Base-by-base conservation (phyloP, 1,140 invertebrate genomes). In the Microvelia longipes region DNA sequence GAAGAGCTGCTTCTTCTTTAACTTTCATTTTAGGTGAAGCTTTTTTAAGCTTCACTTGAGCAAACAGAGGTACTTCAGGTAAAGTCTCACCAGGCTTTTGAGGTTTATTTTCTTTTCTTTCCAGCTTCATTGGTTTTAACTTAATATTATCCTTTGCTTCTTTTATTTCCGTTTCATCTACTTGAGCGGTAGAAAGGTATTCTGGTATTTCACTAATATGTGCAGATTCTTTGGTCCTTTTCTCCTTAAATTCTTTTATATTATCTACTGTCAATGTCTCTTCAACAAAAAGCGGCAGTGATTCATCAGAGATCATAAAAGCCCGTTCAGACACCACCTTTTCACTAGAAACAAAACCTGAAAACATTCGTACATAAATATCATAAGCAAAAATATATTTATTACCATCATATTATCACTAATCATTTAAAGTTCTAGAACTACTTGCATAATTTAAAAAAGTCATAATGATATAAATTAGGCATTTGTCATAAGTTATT, bases 41-140 rank as follows among this genome's bases (percentile, higher is more conserved):
- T 78, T 88, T 89, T 74, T 85, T 88, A 63, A 88, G 78, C 80
- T 87, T 87, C 11, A 87, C 80, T 72, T 81, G 77, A 28, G 81
- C 83, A 73, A 87, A 88, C 71, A 84, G 82, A 28, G 82, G 81
- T 13, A 81, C 77, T 71, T 81, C 81, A 68, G 81, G 29, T 26
- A 71, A 67, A 11, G 65, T 71, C 28, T 74, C 68, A 69, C 74
- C 73, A 19, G 75, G 1, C 71, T 75, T 76, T 2, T 68, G 72
- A 28, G 74, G 73, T 68, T 75, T 74, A 25, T 75, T 68, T 73
- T 75, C 72, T 69, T 71, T 71, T 28, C 68, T 67, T 73, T 76
- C 75, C 26, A 75, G 67, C 60, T 74, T 76, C 67, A 72, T 68
- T 2, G 69, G 69, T 24, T 73, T 65, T 50, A 71, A 26, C 72